Base-by-base conservation (phyloP, 2,888 invertebrate genomes). In the Seira musarum region DNA sequence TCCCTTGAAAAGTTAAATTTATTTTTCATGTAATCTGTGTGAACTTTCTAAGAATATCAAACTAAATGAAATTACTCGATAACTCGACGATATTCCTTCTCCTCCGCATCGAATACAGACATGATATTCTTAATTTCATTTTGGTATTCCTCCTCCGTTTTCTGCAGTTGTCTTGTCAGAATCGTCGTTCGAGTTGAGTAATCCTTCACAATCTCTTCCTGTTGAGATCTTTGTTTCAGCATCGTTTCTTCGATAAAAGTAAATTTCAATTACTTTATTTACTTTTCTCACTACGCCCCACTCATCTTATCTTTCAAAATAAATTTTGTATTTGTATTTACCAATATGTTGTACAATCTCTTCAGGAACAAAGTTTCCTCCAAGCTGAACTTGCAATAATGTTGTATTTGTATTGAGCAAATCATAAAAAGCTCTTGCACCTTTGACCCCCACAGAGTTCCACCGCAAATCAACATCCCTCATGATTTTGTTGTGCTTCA, bases 361-460 rank as follows among this genome's bases (percentile, higher is more conserved):
- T 30, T 87, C 88, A 15, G 89, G 88, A 63, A 89, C 87, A 78
- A 88, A 89, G 84, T 89, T 89, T 6, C 89, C 89, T 60, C 87
- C 87, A 0, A 89, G 78, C 71, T 88, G 88, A 10, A 89, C 80
- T 25, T 87, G 87, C 0, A 82, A 81, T 1, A 89, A 81, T 8
- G 80, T 87, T 0, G 85, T 84, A 80, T 89, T 89, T 2, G 87
- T 85, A 15, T 87, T 84, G 24, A 89, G 83, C 8, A 87, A 87
- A 73, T 88, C 85, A 79, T 88, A 85, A 64, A 90, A 81, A 1
- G 86, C 84, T 79, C 88, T 87, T 3, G 89, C 89, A 24, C 89
- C 90, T 17, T 87, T 86, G 19, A 88, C 85, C 17, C 89, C 89
- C 66, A 90, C 86, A 0, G 88, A 88, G 80, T 90, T 89, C 89